These are phyloP conservation scores for Panopea generosa DNA, from an alignment of 2,888 invertebrate genomes.

Conservation along the genomic window DNA sequence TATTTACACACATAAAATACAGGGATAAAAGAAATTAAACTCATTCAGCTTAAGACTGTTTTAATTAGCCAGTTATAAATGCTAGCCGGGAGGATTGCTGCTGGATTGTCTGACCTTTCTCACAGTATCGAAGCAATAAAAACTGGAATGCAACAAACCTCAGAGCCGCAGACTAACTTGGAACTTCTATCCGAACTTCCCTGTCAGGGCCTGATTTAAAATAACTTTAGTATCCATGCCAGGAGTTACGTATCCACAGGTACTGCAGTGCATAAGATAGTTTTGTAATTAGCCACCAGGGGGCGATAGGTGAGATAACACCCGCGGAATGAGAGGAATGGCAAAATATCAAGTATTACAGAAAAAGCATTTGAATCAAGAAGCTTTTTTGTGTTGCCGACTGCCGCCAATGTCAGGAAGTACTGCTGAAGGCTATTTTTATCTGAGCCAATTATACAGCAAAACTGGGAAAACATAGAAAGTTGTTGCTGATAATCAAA, in stretches of 20 bases:
- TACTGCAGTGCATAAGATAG: conserved; percentile 40
- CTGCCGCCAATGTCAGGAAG: conserved; percentile 28
- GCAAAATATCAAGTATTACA: conserved; percentile 45
- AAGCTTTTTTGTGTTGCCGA: too few relatives aligned
- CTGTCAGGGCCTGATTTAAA: conserved; percentile 33
- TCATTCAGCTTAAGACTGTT: conserved; percentile 28
- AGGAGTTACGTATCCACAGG: conserved; percentile 9
- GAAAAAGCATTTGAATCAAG: too few relatives aligned
- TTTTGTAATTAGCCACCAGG: conserved; percentile 60
- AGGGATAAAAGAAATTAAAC: conserved; percentile 52
- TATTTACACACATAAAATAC: conserved; percentile 55
- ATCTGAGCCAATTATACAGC: conserved; percentile 51
- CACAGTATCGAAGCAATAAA: conserved; percentile 46
- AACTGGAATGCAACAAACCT: conserved; percentile 44
- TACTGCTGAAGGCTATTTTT: conserved; percentile 49
- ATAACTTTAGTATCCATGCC: conserved; percentile 3
- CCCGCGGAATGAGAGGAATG: conserved; percentile 25
- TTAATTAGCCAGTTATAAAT: conserved; percentile 41
- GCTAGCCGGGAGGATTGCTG: conserved; percentile 30
- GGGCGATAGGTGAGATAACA: conserved; percentile 43
- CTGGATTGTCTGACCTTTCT: conserved; percentile 52
- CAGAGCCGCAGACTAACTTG: conserved; percentile 16
- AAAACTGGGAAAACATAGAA: conserved; percentile 54
- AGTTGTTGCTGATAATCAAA: conserved; percentile 50
- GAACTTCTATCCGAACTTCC: conserved; percentile 4